Base-by-base conservation (phyloP, 2,113 vertebrate species). In the Heterocephalus glaber region DNA sequence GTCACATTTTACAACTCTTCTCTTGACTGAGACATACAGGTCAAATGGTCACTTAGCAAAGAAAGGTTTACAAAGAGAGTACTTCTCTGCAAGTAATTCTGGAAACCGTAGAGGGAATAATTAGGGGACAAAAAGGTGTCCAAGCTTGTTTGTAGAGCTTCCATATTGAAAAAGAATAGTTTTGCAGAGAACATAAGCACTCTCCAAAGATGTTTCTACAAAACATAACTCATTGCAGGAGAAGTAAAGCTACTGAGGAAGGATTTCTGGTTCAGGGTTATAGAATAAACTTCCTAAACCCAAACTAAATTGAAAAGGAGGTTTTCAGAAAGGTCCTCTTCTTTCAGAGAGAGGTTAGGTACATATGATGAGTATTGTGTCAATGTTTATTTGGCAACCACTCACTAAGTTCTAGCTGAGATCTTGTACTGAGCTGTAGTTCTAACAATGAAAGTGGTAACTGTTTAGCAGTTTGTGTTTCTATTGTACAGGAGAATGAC, bases 61-160 rank as follows among this genome's bases (percentile, higher is more conserved):
- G 52, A 54, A 66, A 94, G 68, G 60, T 96, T 80, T 70, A 52
- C 47, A 58, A 70, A 96, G 81, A 86, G 74, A 92, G 56, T 96
- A 65, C 80, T 96, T 95, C 86, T 96, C 44, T 52, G 82, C 79
- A 96, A 68, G 86, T 84, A 60, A 81, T 93, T 95, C 90, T 96
- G 92, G 63, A 95, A 95, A 90, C 28, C 14, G 9, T 47, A 91
- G 72, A 85, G 82, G 80, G 41, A 92, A 89, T 68, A 66, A 63
- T 76, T 63, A 44, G 54, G 80, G 58, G 54, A 68, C n/a, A 79
- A 16, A 76, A 58, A 92, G 63, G 81, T 58, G 4, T 58, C 44
- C 0, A 9, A 68, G 65, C 74, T 90, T 35, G 56, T 84, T 86
- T 77, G 63, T 35, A 89, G 80, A 92, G 49, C 63, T 92, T 96